Percentiles rank a stretch among this genome's conserved stretches.
These are phyloP conservation scores for Dyspetes luteomarginatus DNA, from an alignment of 2,888 invertebrate species.

Conservation along the genomic window DNA sequence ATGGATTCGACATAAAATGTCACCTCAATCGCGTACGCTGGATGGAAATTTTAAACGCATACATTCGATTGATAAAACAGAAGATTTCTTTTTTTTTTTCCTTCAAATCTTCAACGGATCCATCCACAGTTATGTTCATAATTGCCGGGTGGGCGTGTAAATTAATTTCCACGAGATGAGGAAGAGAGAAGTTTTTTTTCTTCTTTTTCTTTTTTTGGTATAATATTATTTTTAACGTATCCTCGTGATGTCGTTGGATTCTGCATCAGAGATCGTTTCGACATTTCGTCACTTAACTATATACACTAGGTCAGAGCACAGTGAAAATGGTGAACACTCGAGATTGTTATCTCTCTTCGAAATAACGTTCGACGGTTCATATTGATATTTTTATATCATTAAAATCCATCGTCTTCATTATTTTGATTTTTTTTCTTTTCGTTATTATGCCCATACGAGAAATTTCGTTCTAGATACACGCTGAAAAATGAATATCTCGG, in stretches of 20 bases:
- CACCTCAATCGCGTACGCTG: neutral
- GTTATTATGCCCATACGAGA: conserved; percentile 9
- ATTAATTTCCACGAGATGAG: conserved; percentile 52
- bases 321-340: conserved; percentile 49
- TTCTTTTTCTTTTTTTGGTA: conserved; percentile 56
- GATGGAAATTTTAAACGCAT: neutral
- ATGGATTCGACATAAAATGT: conserved; percentile 56
- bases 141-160: conserved; percentile 33
- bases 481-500: conserved; percentile 34
- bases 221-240: conserved; percentile 52
- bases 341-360: conserved; percentile 23
- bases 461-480: neutral
- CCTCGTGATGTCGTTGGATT: conserved; percentile 38
- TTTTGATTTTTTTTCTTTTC: conserved; percentile 54
- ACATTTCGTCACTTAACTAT: conserved; percentile 60
- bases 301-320: conserved; percentile 61
- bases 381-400: conserved; percentile 15
- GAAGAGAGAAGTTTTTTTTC: conserved; percentile 56
- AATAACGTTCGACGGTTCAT: neutral
- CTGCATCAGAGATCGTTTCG: conserved; percentile 24
- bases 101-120: conserved; percentile 12
- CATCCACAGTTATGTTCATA: conserved; percentile 25
- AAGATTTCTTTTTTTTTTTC: neutral
- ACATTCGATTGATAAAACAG: neutral
- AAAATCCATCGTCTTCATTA: conserved; percentile 40